Evolutionary conservation across 37 sponge, comb jelly and placozoan genomes (phyloP), one percentile per base, ranked within the genome.

Genomic region (Aplysina aerophoba): DNA sequence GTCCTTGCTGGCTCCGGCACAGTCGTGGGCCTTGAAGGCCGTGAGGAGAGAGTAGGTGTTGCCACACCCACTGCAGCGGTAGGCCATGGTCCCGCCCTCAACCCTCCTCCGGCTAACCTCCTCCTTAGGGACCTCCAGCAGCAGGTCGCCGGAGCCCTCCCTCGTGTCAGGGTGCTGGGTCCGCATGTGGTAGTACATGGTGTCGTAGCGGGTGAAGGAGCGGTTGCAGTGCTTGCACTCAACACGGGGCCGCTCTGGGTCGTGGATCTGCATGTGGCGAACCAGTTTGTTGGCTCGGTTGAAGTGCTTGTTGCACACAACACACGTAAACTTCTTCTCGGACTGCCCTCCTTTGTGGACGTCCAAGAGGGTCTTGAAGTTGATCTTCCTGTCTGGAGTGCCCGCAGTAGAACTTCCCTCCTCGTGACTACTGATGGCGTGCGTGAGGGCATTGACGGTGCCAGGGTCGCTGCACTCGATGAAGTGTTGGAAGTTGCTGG

Each of bases 301-400:
- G 54, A 89, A 93, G 22, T 83, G 85, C 6, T 84, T 56, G 16
- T 61, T 33, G 66, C 93, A 93, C 21, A 81, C 33, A 0, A 73
- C 80, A 60, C 93, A 93, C 54, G 84, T 89, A 69, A 69, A 93
- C 2, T 65, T 35, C 34, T 62, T 79, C 21, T 81, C 77, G 25
- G 81, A 87, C 15, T 82, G 80, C 5, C 25, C 16, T 25, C 13
- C 4, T 22, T 27, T 35, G 71, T 34, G 34, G 71, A 35, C 4
- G 71, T 30, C 6, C 17, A 17, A 4, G 30, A 69, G 71, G 6
- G 71, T 69, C 34, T 69, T 35, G 6, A 69, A 69, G 33, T 69
- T 69, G 28, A 69, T 16, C 28, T 34, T 17, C 34, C 34, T 69
- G 33, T 1, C 34, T 31, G 28, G 71, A 1, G 6, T 30, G 1